Percentiles rank a stretch among this genome's conserved stretches.
phyloP scores from a whole-genome alignment of 1,140 invertebrate genomes.

The Megalonaias nervosa region DNA sequence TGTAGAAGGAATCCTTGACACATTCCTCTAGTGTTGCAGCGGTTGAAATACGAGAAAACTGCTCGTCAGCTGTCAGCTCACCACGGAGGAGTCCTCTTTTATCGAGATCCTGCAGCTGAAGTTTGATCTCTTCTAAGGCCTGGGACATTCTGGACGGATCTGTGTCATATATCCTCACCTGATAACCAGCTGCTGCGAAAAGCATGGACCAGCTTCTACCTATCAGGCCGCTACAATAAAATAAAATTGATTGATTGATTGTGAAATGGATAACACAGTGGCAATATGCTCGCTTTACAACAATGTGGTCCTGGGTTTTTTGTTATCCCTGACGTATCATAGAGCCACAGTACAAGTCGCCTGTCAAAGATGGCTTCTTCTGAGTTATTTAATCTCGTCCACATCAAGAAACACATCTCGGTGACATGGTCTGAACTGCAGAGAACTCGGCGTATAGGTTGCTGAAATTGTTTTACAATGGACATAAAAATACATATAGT shows the following conservation, averaged over 20 bases:
- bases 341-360: no score
- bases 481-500: no score
- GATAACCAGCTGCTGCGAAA: slow-evolving; percentile 92
- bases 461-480: no score
- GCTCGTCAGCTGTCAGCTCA: slow-evolving; percentile 80
- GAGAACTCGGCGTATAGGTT: no score
- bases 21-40: slow-evolving; percentile 62
- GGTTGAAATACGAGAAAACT: slow-evolving; percentile 81
- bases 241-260: background rate
- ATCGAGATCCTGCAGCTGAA: slow-evolving; percentile 83
- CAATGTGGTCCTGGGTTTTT: no score
- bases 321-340: no score
- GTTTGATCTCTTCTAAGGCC: slow-evolving; percentile 82
- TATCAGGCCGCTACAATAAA: slow-evolving; percentile 84
- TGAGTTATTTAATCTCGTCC: no score
- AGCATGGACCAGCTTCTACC: slow-evolving; percentile 96
- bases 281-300: no score
- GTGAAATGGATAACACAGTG: no score
- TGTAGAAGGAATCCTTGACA: slow-evolving; percentile 79
- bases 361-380: no score
- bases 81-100: slow-evolving; percentile 79
- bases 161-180: slow-evolving; percentile 89
- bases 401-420: no score
- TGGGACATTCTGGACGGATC: slow-evolving; percentile 79
- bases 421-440: no score